Evolutionary conservation across 2,113 vertebrate species (phyloP), one percentile per base, ranked within the genome.

Genomic region (Rhea americana): DNA sequence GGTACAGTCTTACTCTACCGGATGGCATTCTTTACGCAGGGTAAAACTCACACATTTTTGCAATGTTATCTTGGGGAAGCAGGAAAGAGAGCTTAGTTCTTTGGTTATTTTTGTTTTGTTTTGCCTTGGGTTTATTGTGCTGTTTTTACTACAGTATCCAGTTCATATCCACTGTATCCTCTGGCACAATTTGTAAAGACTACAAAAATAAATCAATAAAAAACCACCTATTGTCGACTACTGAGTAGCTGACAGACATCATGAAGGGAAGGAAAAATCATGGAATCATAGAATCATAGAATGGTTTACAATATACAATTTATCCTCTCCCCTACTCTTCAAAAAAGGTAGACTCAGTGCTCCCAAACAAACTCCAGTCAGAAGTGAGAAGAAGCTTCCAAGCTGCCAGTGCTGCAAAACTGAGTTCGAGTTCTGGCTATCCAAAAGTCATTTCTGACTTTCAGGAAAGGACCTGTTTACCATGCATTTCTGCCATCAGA

Each of bases 21-120:
- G 98, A 93, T 97, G 98, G 97, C 98, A 97, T 95, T 51, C 95
- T 97, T 97, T 87, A 94, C 94, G 13, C 50, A 91, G 76, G 22
- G n/a, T 71, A 96, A 24, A 35, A 20, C 58, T 48, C 48, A 68
- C 21, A 30, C 41, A 77, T 63, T 50, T 39, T 67, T 51, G 6
- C 67, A 22, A n/a, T 78, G 37, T 68, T 94, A 35, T 24, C 35
- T 87, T 30, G 21, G 51, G 62, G 35, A 24, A 66, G 14, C 16
- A 37, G 18, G 19, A 24, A 70, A 83, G 47, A 0, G 0, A 71
- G 13, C 67, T 81, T 56, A 16, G 28, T 13, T 85, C 61, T 5
- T 76, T 82, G 82, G 30, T 73, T 94, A 35, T 72, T 82, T 82
- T 72, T 55, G 11, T 55, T 76, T 68, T 77, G 20, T 1, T 30